These are phyloP conservation scores for Bombus picipes DNA, from an alignment of 1,140 invertebrate species.

Conservation along the genomic window DNA sequence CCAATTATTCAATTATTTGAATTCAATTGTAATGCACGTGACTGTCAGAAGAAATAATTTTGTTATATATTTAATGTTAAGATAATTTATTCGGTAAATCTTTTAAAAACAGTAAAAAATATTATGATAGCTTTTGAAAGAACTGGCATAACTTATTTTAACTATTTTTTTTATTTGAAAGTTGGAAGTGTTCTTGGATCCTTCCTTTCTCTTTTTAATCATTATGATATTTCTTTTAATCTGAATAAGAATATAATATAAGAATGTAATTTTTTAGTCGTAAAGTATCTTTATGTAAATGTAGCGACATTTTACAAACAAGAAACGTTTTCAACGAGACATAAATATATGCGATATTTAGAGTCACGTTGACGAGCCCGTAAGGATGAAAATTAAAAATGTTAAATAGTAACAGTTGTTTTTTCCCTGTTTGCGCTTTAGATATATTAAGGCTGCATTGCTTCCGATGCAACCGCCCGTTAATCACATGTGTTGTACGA, in stretches of 20 bases:
- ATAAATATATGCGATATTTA: neutral
- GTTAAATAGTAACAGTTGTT: neutral
- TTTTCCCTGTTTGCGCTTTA: slow-evolving; percentile 74
- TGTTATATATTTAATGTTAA: neutral
- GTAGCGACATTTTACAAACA: no score
- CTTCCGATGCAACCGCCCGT: slow-evolving; percentile 87
- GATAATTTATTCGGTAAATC: neutral
- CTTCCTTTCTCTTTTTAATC: no score
- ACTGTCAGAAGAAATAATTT: neutral
- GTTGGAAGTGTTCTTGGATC: no score
- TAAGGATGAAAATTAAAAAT: neutral
- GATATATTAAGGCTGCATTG: slow-evolving; percentile 91
- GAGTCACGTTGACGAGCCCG: neutral
- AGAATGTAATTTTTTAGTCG: no score
- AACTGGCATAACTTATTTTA: no score
- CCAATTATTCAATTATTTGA: neutral
- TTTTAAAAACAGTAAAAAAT: neutral
- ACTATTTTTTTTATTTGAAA: no score
- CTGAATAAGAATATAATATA: no score
- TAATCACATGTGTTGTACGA: slow-evolving; percentile 88
- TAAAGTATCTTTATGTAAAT: no score
- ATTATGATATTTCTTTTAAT: no score
- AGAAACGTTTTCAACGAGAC: neutral
- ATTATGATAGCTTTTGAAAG: neutral
- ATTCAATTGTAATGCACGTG: neutral